Percentiles rank a stretch among this genome's conserved stretches.
Evolutionary conservation across 2,888 invertebrate genomes (phyloP).

Genomic region (Caenorhabditis doughertyi): DNA sequence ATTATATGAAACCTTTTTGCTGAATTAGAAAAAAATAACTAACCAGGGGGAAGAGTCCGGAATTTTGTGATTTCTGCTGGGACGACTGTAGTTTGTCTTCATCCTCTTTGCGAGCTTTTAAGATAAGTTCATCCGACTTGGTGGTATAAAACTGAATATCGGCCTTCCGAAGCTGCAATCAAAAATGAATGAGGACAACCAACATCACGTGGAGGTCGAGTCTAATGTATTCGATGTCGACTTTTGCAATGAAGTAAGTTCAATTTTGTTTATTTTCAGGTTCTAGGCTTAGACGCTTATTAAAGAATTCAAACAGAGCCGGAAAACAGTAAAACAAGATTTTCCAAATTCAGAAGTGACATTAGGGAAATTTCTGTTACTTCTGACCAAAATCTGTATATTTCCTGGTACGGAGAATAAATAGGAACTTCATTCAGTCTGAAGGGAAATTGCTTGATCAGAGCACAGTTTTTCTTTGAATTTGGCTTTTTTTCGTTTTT

Average conservation of each 20-base stretch:
- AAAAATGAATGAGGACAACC: conserved; percentile 7
- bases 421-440: too few species aligned
- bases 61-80: conserved; percentile 46
- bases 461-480: too few species aligned
- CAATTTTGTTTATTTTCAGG: too few species aligned
- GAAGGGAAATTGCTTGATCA: too few species aligned
- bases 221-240: not conserved
- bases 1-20: not conserved
- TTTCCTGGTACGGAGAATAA: too few species aligned
- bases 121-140: conserved; percentile 50
- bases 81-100: conserved; percentile 25
- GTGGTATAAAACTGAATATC: conserved; percentile 48
- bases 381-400: too few species aligned
- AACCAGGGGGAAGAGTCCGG: not conserved
- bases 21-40: conserved; percentile 17
- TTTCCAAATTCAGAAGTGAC: too few species aligned
- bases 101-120: conserved; percentile 48
- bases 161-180: conserved; percentile 52
- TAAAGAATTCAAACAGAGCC: too few species aligned
- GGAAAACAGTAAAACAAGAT: too few species aligned
- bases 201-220: not conserved
- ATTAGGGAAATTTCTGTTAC: too few species aligned
- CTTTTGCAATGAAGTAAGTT: not conserved
- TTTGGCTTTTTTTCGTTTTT: too few species aligned
- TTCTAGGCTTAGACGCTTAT: too few species aligned